Evolutionary conservation across 2,888 invertebrate genomes (phyloP), one percentile per base, ranked within the genome.

Genomic region (Acronicta alni): DNA sequence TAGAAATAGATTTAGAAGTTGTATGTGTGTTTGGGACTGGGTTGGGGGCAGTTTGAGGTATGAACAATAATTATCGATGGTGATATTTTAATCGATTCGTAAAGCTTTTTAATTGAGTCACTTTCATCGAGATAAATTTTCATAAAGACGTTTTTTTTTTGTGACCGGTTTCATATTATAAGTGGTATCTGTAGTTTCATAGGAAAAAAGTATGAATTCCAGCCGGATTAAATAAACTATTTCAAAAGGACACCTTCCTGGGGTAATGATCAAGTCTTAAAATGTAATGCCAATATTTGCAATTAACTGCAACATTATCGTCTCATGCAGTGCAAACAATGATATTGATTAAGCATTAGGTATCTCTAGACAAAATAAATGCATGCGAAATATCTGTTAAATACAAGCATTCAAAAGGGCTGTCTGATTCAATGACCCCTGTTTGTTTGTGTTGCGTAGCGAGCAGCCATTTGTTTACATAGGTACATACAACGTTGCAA

Each of bases 1-100:
- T 74, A 67, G 76, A 79, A 82, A 84, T 77, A 82, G 79, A 82
- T 81, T 83, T 80, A 75, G 71, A 72, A 65, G 54, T 71, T 68
- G 67, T 67, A 63, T 75, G 66, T 80, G 39, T 39, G 44, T 41
- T 18, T 42, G 42, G 20, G 17, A 16, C 20, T 51, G 45, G 59
- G 53, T 58, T 30, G 35, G 64, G 71, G 69, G 43, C 6, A 30
- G 66, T 23, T 64, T 8, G 23, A 26, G 8, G 43, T 32, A 51
- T 18, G 16, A 16, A 4, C 35, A 37, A n/a, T n/a, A n/a, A n/a
- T 52, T 17, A 51, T 49, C 68, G 46, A 42, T 15, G 35, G 30
- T 18, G 20, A 47, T 49, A 51, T 67, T 38, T 4, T 7, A 38
- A 46, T 62, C 23, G n/a, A 35, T 39, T 46, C 43, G 6, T 12